Base-by-base conservation (phyloP, 1,140 invertebrate genomes). In the Heterodera carotae region DNA sequence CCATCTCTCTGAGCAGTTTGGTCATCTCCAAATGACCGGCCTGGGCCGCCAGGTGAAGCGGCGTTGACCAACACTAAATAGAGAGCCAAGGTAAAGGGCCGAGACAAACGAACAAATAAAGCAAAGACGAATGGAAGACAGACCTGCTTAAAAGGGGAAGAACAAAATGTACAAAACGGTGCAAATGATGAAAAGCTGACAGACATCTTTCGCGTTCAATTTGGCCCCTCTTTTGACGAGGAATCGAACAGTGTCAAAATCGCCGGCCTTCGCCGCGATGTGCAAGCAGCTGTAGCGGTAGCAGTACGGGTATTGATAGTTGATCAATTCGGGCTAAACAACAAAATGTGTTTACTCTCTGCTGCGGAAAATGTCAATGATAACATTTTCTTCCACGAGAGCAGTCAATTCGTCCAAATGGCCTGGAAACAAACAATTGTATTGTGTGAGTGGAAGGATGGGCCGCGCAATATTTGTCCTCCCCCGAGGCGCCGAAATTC, bases 311-410 rank as follows among this genome's bases (percentile, higher is more conserved):
- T 74, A 74, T 74, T 74, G 59, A 34, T 59, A 74, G 59, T 74
- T 74, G 4, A 74, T 34, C 39, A 74, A 74, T 74, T 74, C 72
- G 36, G 72, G 72, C 72, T 74, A 64, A 62, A 64, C 66, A 59
- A n/a, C 25, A 64, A 18, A 27, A n/a, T n/a, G n/a, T n/a, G n/a
- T n/a, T n/a, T n/a, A n/a, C n/a, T n/a, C n/a, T n/a, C n/a, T n/a
- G n/a, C n/a, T n/a, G n/a, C n/a, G 25, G 1, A 39, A 66, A 59
- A 22, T 72, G 33, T n/a, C 53, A 43, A 71, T n/a, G 22, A 6
- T 25, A n/a, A 72, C 72, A 74, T 62, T 15, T 62, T 74, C 56
- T 64, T 74, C 64, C 33, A 74, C 12, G 6, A 74, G 27, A 33
- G 59, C 34, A 4, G 15, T 34, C 56, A 74, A 34, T 25, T 59